These are phyloP conservation scores for Noctua pronuba DNA, from an alignment of 2,888 invertebrate genomes.

Conservation along the genomic window DNA sequence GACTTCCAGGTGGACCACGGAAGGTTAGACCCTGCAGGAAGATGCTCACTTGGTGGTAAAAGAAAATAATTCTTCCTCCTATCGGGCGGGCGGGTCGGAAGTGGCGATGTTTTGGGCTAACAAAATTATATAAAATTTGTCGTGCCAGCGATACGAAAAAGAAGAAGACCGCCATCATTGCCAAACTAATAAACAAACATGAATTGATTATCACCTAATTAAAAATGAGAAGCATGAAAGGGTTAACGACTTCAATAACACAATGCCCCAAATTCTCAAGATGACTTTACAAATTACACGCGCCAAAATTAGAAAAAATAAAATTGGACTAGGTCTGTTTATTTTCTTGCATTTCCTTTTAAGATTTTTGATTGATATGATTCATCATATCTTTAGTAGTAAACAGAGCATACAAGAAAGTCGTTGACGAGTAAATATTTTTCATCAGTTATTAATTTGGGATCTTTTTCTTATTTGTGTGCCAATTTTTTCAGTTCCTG, in stretches of 20 bases:
- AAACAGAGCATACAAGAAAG: constrained; percentile 22
- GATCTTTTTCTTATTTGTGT: constrained; percentile 15
- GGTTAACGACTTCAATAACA: constrained; percentile 24
- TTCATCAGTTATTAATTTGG: constrained; percentile 15
- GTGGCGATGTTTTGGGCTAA: too few relatives aligned
- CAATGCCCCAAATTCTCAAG: constrained; percentile 36
- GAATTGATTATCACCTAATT: background rate
- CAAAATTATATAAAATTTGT: too few relatives aligned
- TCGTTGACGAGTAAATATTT: constrained; percentile 46
- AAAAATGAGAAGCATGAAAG: background rate
- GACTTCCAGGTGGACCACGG: too few relatives aligned
- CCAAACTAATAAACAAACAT: background rate
- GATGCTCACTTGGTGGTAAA: too few relatives aligned
- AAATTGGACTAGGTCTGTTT: constrained; percentile 29
- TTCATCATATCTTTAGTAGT: constrained; percentile 16
- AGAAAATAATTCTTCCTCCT: too few relatives aligned
- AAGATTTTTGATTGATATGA: constrained; percentile 43
- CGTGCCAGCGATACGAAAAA: too few relatives aligned
- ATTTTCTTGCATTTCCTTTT: constrained; percentile 33
- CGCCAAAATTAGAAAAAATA: constrained; percentile 24
- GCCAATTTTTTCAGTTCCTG: constrained; percentile 33
- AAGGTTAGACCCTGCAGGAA: too few relatives aligned
- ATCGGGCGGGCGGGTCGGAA: too few relatives aligned
- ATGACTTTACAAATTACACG: constrained; percentile 45
- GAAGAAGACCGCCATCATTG: too few relatives aligned